phyloP scores from a whole-genome alignment of 2,113 vertebrate genomes.

The Microtus oregoni region DNA sequence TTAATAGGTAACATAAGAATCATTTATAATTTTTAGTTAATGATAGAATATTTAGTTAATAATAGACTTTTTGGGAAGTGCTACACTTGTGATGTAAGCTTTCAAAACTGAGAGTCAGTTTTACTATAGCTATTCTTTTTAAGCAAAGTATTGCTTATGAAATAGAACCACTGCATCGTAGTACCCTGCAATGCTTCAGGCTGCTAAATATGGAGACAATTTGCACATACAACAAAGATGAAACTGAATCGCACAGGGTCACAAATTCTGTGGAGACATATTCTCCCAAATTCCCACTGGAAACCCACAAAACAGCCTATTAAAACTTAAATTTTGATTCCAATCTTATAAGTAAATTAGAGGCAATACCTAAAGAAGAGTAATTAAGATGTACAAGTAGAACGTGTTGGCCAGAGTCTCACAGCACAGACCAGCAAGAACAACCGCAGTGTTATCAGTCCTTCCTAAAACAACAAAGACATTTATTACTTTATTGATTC shows the following conservation, averaged over 20 bases:
- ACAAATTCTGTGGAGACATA: background rate
- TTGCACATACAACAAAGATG: background rate
- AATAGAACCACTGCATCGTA: background rate
- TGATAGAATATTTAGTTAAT: background rate
- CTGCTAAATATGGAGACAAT: background rate
- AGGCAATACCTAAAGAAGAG: background rate
- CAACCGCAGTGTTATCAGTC: background rate
- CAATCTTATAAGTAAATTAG: conserved; percentile 1
- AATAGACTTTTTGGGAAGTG: background rate
- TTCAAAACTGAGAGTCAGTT: background rate
- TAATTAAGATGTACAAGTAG: background rate
- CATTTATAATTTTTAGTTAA: conserved; percentile 14
- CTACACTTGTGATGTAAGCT: background rate
- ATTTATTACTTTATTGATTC: background rate
- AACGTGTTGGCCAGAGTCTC: background rate
- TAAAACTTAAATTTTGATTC: background rate
- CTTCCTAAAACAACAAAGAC: background rate
- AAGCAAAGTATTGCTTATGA: background rate
- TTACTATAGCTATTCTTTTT: background rate
- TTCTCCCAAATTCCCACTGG: background rate
- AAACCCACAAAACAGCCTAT: background rate
- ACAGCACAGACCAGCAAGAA: background rate
- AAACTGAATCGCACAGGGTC: background rate
- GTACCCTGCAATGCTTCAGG: background rate
- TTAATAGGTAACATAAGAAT: background rate